phyloP scores from a whole-genome alignment of 2,113 vertebrate species.

The Engystomops pustulosus region DNA sequence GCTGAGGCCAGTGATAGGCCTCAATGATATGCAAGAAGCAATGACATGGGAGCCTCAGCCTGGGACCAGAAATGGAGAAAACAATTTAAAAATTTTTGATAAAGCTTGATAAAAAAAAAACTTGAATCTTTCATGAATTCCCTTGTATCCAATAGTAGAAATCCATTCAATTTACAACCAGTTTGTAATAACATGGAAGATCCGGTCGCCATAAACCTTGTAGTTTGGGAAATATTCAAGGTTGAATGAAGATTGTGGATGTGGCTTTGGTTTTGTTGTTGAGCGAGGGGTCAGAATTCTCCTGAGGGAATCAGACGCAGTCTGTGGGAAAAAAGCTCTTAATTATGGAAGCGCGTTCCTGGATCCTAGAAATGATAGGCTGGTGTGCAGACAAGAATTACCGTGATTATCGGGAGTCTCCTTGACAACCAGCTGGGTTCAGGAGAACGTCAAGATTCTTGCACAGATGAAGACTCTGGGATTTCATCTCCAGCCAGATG shows the following conservation, averaged over 20 bases:
- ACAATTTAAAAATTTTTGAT: no score
- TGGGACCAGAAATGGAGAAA: no score
- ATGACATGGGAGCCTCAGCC: no score
- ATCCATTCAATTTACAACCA: no score
- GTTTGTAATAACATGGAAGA: no score
- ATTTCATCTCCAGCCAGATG: constrained; percentile 50
- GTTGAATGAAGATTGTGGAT: neutral
- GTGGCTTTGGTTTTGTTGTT: neutral
- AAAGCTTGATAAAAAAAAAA: no score
- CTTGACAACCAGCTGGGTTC: constrained; percentile 55
- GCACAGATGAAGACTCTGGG: constrained; percentile 52
- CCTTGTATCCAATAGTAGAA: no score
- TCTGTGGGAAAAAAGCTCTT: constrained; percentile 6
- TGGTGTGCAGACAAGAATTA: constrained; percentile 62
- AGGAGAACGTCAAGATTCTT: constrained; percentile 56
- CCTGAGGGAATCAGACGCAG: neutral
- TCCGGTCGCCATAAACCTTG: no score
- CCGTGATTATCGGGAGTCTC: constrained; percentile 61
- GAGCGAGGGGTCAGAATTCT: neutral
- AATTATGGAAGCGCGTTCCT: constrained; percentile 62
- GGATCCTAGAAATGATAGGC: constrained; percentile 59
- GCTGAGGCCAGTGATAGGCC: no score
- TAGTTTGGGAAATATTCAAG: neutral
- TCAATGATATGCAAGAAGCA: no score
- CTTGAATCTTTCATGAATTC: no score